Evolutionary conservation across 1,140 invertebrate species (phyloP).

Genomic region (Eriosoma lanigerum): DNA sequence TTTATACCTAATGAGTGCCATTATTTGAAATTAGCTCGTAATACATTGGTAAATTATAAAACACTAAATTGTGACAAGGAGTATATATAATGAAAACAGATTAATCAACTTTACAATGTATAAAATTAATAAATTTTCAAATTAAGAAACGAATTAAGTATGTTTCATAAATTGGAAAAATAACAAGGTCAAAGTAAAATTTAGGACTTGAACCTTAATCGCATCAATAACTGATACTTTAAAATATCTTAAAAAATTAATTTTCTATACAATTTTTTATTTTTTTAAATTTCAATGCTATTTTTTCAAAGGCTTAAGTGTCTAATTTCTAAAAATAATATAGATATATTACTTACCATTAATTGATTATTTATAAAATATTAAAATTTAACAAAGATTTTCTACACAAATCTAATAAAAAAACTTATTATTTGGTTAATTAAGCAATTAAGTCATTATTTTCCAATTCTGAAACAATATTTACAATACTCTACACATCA

Average conservation of each 20-base stretch:
- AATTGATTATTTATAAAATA: not conserved
- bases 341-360: not conserved
- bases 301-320: not conserved
- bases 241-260: not conserved
- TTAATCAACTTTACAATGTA: not conserved
- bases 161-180: not conserved
- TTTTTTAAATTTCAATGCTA: not conserved
- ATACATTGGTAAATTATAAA: constrained; percentile 10
- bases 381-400: not conserved
- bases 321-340: not conserved
- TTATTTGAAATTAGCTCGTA: not conserved
- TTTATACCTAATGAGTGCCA: not conserved
- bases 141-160: not conserved
- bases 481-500: not conserved
- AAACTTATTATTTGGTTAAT: constrained; percentile 17
- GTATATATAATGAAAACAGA: not conserved
- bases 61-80: not conserved
- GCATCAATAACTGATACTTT: not conserved
- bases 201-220: not conserved
- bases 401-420: not conserved
- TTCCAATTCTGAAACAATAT: not conserved
- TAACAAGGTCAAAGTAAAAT: not conserved
- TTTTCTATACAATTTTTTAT: not conserved
- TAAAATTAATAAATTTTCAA: not conserved
- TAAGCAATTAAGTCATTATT: not conserved